Base-by-base conservation (phyloP, 2,888 invertebrate species). In the Ectobius pallidus region DNA sequence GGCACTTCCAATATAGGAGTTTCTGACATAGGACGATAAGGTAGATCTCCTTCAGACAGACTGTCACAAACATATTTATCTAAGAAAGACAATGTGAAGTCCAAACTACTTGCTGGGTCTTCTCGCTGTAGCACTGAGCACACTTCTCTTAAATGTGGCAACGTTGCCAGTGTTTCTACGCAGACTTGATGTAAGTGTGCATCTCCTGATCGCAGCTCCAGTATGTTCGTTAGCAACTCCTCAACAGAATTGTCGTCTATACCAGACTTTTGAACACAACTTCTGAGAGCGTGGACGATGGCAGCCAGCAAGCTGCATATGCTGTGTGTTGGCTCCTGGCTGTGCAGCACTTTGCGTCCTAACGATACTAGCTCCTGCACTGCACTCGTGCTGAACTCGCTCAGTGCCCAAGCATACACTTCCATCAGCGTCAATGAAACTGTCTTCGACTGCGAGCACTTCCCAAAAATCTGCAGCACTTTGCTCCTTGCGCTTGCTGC, bases 351-450 rank as follows among this genome's bases (percentile, higher is more conserved):
- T 58, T 72, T 72, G 9, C 30, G 27, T 27, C 71, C 71, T 39
- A 72, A 55, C n/a, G 30, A 16, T 14, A 72, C 32, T 7, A 72
- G 62, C 16, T 68, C 18, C 44, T 69, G 18, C 20, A 69, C 9
- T 7, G 49, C 22, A 1, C 46, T 16, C 14, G 20, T 32, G 2
- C 32, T 22, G 11, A 70, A 72, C 22, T 70, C 58, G 46, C 72
- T 69, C 16, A 71, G 30, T n/a, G 58, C 44, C 75, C 75, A 75
- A 6, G 71, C 73, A 61, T 73, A 75, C n/a, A 75, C 32, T 39
- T 73, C 71, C 16, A 75, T 25, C 18, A 75, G 55, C 16, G 73
- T 65, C 14, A 68, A 73, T n/a, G 71, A 58, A 16, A 71, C 75
- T 11, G 58, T 65, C 55, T 73, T 73, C 9, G 69, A 44, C 34